Conservation (phyloP, 2,797 vertebrate species). For the Uromys caudimaculatus region DNA sequence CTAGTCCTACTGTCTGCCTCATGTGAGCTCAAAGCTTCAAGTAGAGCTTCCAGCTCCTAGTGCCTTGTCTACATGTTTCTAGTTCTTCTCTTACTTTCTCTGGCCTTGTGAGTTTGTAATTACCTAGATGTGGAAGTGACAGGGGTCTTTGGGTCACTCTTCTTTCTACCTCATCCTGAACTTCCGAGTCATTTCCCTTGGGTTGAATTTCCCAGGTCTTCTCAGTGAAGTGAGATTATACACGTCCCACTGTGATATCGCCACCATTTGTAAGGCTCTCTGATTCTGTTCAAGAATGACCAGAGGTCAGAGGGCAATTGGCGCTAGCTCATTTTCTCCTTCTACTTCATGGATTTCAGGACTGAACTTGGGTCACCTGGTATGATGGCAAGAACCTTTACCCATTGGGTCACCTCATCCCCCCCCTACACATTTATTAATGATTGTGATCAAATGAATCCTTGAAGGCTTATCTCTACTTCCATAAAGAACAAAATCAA, state of each 20-base stretch:
- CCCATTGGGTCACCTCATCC: neutral
- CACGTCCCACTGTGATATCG: neutral
- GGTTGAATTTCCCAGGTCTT: neutral
- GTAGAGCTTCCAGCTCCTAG: neutral
- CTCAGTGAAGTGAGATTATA: neutral
- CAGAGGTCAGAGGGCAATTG: neutral
- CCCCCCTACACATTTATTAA: neutral
- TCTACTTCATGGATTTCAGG: neutral
- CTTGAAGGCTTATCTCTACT: slow-evolving; percentile 12
- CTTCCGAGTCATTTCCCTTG: neutral
- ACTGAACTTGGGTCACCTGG: neutral
- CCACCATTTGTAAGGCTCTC: neutral
- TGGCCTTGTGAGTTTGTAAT: neutral
- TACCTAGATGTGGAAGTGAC: neutral
- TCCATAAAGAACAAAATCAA: slow-evolving; percentile 5
- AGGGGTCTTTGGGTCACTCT: neutral
- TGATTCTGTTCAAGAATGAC: neutral
- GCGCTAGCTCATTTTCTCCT: neutral
- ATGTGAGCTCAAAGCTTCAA: neutral
- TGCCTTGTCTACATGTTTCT: neutral
- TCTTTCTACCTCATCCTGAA: neutral
- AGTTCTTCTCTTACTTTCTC: neutral
- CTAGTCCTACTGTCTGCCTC: neutral
- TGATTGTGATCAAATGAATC: neutral
- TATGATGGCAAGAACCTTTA: neutral